Conservation (phyloP, 2,888 invertebrate genomes). For the Drosophila ustulata region DNA sequence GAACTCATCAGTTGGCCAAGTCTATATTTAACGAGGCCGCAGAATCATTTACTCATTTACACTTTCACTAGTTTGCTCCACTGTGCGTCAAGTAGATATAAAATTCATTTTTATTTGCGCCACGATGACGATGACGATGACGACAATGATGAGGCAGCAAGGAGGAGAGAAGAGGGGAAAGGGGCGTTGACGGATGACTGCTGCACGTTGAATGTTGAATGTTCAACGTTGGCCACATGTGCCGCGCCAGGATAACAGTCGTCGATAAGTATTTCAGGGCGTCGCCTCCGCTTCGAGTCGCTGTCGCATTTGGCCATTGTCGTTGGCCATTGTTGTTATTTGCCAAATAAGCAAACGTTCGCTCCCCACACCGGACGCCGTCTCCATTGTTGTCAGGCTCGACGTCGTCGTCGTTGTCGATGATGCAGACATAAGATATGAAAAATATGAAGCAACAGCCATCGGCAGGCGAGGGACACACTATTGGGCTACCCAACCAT, state of each 20-base stretch:
- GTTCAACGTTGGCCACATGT: conserved; percentile 17
- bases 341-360: conserved; percentile 69
- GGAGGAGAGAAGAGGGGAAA: neutral
- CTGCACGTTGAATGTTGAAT: neutral
- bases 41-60: conserved; percentile 62
- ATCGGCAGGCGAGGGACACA: conserved; percentile 62
- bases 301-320: conserved; percentile 43
- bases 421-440: conserved; percentile 80
- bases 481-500: conserved; percentile 17
- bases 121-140: conserved; percentile 26
- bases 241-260: conserved; percentile 55
- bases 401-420: conserved; percentile 48
- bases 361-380: conserved; percentile 9
- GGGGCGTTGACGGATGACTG: conserved; percentile 5
- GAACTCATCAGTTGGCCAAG: conserved; percentile 28
- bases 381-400: conserved; percentile 67
- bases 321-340: conserved; percentile 72
- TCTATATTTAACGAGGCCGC: conserved; percentile 50
- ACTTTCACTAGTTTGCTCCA: conserved; percentile 16
- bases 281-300: neutral
- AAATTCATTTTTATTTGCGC: conserved; percentile 70
- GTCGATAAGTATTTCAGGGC: conserved; percentile 48
- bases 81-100: conserved; percentile 56
- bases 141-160: conserved; percentile 13
- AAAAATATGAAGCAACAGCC: conserved; percentile 78